phyloP scores from a whole-genome alignment of 2,888 invertebrate genomes.

The Mythimna pallens region DNA sequence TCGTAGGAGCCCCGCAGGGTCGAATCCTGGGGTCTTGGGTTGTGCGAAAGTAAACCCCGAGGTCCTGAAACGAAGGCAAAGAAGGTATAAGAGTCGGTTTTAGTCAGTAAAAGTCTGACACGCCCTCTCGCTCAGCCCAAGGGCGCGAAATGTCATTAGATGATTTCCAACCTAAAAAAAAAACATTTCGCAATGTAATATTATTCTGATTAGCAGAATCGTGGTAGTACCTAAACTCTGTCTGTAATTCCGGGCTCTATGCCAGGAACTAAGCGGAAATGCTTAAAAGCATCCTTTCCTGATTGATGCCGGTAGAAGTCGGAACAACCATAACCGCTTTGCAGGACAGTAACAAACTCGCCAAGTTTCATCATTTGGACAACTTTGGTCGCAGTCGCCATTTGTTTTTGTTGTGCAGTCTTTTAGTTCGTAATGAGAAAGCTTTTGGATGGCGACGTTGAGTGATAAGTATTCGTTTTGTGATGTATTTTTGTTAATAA shows the following conservation, averaged over 20 bases:
- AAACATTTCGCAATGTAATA: no score
- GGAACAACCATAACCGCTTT: slow-evolving; percentile 56
- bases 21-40: no score
- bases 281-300: slow-evolving; percentile 54
- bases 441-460: not conserved
- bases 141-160: no score
- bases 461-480: not conserved
- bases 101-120: no score
- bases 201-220: no score
- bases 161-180: no score
- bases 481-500: slow-evolving; percentile 5
- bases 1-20: no score
- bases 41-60: no score
- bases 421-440: slow-evolving; percentile 20
- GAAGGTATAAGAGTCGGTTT: no score
- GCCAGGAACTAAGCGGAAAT: not conserved
- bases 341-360: slow-evolving; percentile 63
- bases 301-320: slow-evolving; percentile 49
- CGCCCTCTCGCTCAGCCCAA: no score
- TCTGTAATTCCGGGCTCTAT: not conserved
- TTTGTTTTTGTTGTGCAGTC: slow-evolving; percentile 53
- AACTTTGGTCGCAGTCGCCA: slow-evolving; percentile 36
- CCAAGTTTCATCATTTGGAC: slow-evolving; percentile 58
- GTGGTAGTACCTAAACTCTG: no score
- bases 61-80: no score